Evolutionary conservation across 2,888 invertebrate species (phyloP).

Genomic region (Sesia bembeciformis): DNA sequence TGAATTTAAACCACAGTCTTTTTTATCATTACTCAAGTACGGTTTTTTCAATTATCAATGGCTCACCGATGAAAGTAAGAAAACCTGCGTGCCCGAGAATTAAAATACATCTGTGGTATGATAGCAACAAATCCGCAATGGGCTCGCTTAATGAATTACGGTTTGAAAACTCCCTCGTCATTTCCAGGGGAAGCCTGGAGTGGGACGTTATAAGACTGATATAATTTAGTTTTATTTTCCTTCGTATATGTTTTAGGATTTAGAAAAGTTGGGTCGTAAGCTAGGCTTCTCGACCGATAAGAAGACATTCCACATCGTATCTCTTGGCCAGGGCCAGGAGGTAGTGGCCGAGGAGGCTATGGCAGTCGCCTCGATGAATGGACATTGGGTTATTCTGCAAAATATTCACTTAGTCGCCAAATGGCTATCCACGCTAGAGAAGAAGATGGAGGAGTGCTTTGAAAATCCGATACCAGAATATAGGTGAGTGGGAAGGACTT

Average conservation of each 20-base stretch:
- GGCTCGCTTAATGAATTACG: too few relatives aligned
- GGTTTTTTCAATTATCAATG: too few relatives aligned
- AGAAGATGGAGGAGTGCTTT: conserved; percentile 89
- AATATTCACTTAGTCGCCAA: conserved; percentile 93
- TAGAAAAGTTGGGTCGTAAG: conserved; percentile 88
- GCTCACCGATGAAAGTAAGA: too few relatives aligned
- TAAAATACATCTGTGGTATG: too few relatives aligned
- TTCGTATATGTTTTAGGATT: conserved; percentile 71
- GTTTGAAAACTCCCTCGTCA: too few relatives aligned
- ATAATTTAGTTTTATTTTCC: too few relatives aligned
- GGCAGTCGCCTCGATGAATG: conserved; percentile 81
- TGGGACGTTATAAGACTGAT: too few relatives aligned
- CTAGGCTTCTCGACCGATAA: conserved; percentile 86
- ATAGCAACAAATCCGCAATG: too few relatives aligned
- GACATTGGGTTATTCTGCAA: conserved; percentile 95
- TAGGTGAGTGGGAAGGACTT: conserved; percentile 28
- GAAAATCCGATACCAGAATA: conserved; percentile 78
- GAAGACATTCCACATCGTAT: conserved; percentile 93
- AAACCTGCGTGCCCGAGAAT: too few relatives aligned
- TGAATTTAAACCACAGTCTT: too few relatives aligned
- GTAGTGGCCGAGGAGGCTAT: conserved; percentile 92
- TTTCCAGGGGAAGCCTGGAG: too few relatives aligned
- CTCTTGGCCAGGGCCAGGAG: conserved; percentile 96
- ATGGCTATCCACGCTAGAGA: conserved; percentile 92
- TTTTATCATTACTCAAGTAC: too few relatives aligned